Evolutionary conservation across 2,113 vertebrate species (phyloP), one percentile per base, ranked within the genome.

Genomic region (Abramis brama): DNA sequence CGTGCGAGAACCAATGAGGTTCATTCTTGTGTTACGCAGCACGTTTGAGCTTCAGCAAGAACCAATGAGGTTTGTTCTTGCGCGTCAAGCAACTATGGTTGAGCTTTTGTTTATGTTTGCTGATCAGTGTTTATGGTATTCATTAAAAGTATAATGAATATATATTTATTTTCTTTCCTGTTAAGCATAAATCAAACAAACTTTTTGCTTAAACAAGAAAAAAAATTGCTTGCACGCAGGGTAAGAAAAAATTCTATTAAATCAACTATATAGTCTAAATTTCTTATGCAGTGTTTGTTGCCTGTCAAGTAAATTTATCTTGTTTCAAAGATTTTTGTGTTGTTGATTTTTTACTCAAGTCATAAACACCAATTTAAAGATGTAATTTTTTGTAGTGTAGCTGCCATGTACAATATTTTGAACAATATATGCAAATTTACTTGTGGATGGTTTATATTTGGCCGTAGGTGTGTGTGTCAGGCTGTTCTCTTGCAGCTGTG

Each of bases 401-500:
- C 9, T n/a, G 45, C 39, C 36, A 78, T 62, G 8, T 52, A 55
- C 74, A 70, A 11, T 79, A 17, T 47, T 17, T n/a, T 12, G 8
- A 27, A n/a, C 30, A 30, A 36, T 71, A 30, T 70, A 71, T 39
- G 19, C 33, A 71, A 39, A 23, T 71, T 43, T 6, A 23, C 19
- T 23, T 71, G 30, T 27, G 12, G 5, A 25, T 33, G 30, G 73
- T 47, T 30, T 86, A 70, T 86, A 81, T 86, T 83, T 81, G 81
- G 86, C 74, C 27, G 68, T 82, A 12, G 85, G 85, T 86, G 86
- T n/a, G 84, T 85, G 60, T 33, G 85, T 83, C 84, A 52, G 64
- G 71, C 62, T 60, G 88, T 75, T 84, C 79, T 74, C 71, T 83
- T 83, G 88, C 92, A 93, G 92, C 92, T 92, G 91, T 88, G 91